These are phyloP conservation scores for Bombus polaris DNA, from an alignment of 1,140 invertebrate species.

Conservation along the genomic window DNA sequence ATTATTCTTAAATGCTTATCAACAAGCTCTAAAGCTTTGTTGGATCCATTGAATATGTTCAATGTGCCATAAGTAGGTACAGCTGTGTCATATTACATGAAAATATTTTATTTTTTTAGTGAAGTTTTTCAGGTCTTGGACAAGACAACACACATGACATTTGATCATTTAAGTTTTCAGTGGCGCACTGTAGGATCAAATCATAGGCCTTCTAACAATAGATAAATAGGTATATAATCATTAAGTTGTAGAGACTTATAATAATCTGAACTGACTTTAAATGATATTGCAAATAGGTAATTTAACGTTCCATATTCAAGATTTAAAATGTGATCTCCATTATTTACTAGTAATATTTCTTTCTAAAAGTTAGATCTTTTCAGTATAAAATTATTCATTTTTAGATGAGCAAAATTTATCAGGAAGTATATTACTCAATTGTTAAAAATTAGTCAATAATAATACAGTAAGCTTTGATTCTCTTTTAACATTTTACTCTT, in stretches of 20 bases:
- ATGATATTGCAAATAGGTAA: neutral
- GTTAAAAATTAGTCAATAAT: neutral
- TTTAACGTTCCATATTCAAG: neutral
- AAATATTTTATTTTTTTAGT: constrained; percentile 59
- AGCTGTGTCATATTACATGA: constrained; percentile 49
- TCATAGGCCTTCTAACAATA: constrained; percentile 70
- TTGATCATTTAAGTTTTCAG: constrained; percentile 46
- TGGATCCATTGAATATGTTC: constrained; percentile 20
- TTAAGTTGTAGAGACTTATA: constrained; percentile 58
- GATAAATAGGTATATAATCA: constrained; percentile 65
- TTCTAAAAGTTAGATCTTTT: neutral
- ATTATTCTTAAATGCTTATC: constrained; percentile 20
- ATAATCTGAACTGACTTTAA: constrained; percentile 24
- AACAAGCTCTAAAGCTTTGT: constrained; percentile 1
- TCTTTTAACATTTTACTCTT: neutral
- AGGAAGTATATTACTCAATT: neutral
- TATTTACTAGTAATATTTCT: neutral
- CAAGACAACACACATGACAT: constrained; percentile 42
- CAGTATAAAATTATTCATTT: neutral
- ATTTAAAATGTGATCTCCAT: neutral
- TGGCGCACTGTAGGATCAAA: constrained; percentile 62
- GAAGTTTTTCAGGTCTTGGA: constrained; percentile 44
- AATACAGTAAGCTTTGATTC: neutral
- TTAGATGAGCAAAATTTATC: neutral
- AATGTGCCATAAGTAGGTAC: constrained; percentile 59